Percentiles rank a stretch among this genome's conserved stretches.
Conservation (phyloP, 92 coral and sea anemone genomes). For the Virgularia gustaviana region DNA sequence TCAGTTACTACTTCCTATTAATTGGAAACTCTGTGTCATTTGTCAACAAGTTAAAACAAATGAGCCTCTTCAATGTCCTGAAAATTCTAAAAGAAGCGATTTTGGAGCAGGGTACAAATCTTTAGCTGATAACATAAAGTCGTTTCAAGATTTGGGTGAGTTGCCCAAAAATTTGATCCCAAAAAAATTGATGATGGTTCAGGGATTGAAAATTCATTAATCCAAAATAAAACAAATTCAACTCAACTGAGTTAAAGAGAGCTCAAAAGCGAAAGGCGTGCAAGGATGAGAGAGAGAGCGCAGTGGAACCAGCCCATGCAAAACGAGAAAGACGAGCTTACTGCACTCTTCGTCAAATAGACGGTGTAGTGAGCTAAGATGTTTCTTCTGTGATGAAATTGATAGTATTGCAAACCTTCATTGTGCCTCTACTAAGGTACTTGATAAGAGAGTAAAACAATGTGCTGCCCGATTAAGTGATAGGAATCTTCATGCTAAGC, state of each 20-base stretch:
- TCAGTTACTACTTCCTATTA: conserved; percentile 6
- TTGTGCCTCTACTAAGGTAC: conserved; percentile 47
- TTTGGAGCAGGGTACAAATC: conserved; percentile 43
- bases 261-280: conserved; percentile 21
- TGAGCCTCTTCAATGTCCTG: conserved; percentile 54
- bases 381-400: conserved; percentile 53
- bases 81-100: conserved; percentile 50
- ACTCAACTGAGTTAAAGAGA: conserved; percentile 37
- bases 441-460: conserved; percentile 45
- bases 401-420: conserved; percentile 42
- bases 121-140: conserved; percentile 28
- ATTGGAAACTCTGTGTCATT: conserved; percentile 50
- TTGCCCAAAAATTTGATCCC: conserved; percentile 33
- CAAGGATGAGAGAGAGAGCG: neutral
- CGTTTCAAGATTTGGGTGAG: conserved; percentile 35
- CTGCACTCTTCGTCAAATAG: neutral
- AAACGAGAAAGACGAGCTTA: conserved; percentile 36
- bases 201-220: conserved; percentile 30
- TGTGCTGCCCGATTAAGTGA: conserved; percentile 35
- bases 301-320: conserved; percentile 22
- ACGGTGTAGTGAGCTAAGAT: conserved; percentile 2
- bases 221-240: conserved; percentile 32
- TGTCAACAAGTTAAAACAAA: conserved; percentile 42
- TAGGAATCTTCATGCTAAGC: conserved; percentile 47
- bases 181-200: conserved; percentile 42